Evolutionary conservation across 2,888 invertebrate species (phyloP).

Genomic region (Mimachlamys varia): DNA sequence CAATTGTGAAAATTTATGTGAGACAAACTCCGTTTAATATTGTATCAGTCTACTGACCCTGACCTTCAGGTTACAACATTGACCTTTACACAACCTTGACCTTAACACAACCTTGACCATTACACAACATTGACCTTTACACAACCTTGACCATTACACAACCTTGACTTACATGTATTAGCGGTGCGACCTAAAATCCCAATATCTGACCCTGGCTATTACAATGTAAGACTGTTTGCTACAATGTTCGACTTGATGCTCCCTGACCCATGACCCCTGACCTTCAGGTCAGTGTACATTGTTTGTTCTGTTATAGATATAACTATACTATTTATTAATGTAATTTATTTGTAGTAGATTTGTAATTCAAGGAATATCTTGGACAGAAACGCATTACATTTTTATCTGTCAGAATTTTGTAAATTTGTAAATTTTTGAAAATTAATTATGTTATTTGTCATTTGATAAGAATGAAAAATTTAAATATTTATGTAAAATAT

Average conservation of each 20-base stretch:
- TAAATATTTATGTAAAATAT: not conserved
- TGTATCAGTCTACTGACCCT: no score
- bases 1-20: no score
- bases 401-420: not conserved
- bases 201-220: no score
- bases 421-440: not conserved
- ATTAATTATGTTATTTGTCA: not conserved
- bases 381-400: not conserved
- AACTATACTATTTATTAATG: not conserved
- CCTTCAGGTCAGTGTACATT: not conserved
- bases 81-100: no score
- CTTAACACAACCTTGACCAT: no score
- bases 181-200: no score
- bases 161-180: no score
- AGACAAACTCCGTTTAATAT: no score
- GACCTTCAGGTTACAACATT: no score
- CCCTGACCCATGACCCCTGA: not conserved
- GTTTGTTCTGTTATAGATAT: not conserved
- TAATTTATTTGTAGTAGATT: not conserved
- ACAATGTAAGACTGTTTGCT: no score
- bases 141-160: no score
- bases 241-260: not conserved
- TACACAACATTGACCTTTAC: no score
- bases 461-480: not conserved
- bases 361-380: not conserved